Percentiles rank a stretch among this genome's conserved stretches.
Conservation (phyloP, 2,113 vertebrate species). For the Neolamprologus devosi region DNA sequence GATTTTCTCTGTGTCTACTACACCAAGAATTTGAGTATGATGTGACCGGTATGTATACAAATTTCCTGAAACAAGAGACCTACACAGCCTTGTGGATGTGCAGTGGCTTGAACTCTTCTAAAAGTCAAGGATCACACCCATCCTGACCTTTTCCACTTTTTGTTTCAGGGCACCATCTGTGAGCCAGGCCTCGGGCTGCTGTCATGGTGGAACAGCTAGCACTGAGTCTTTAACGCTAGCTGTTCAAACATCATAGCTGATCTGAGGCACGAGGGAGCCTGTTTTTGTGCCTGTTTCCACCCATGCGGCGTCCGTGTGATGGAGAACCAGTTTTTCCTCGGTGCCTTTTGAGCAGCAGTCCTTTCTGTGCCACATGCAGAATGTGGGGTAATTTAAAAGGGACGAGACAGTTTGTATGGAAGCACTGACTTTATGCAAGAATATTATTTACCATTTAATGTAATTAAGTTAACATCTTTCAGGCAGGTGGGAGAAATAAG, state of each 20-base stretch:
- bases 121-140: background rate
- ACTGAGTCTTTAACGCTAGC: background rate
- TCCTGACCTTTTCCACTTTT: background rate
- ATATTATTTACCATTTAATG: background rate
- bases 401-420: background rate
- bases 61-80: background rate
- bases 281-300: background rate
- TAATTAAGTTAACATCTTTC: background rate
- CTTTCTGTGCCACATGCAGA: background rate
- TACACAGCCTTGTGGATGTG: accelerated
- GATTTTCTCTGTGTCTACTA: background rate
- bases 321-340: background rate
- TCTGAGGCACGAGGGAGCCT: background rate
- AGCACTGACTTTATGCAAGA: background rate
- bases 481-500: background rate
- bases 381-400: accelerated
- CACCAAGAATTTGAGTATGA: background rate
- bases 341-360: background rate
- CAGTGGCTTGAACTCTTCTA: background rate
- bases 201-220: conserved; percentile 76
- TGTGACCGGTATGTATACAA: background rate
- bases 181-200: conserved; percentile 73
- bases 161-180: conserved; percentile 69
- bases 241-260: background rate
- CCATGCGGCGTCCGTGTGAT: accelerated